A percentile compares a stretch with the other conserved stretches of the same genome.
Conservation (phyloP, 2,888 invertebrate species). For the Melipona beecheii region DNA sequence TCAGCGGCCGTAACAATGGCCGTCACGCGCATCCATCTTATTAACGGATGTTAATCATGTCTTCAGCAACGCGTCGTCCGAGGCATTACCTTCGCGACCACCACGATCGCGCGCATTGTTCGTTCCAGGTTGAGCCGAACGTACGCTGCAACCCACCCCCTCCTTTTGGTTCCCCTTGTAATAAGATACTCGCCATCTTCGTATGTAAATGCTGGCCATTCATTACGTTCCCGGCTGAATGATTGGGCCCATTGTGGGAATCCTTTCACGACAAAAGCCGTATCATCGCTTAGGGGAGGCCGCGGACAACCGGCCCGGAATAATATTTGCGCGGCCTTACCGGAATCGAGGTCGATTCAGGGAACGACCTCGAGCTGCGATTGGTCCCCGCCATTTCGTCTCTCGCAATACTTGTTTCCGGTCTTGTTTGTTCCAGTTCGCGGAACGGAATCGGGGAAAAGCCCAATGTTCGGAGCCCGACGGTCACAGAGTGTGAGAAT, state of each 20-base stretch:
- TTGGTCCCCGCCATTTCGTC: slow-evolving; percentile 26
- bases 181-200: slow-evolving; percentile 84
- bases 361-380: slow-evolving; percentile 23
- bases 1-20: slow-evolving; percentile 79
- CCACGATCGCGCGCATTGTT: slow-evolving; percentile 82
- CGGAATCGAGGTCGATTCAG: slow-evolving; percentile 46
- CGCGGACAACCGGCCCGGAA: slow-evolving; percentile 58
- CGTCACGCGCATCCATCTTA: slow-evolving; percentile 83
- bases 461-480: neutral
- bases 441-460: neutral
- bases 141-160: slow-evolving; percentile 70
- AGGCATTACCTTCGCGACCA: slow-evolving; percentile 82
- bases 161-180: slow-evolving; percentile 76
- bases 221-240: slow-evolving; percentile 82
- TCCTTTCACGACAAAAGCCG: slow-evolving; percentile 80
- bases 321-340: slow-evolving; percentile 65
- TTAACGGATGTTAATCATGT: slow-evolving; percentile 84
- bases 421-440: neutral
- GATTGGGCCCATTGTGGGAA: slow-evolving; percentile 82
- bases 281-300: slow-evolving; percentile 73
- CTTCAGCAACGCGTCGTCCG: slow-evolving; percentile 83
- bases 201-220: slow-evolving; percentile 84
- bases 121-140: slow-evolving; percentile 73
- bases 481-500: neutral
- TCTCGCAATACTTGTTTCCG: slow-evolving; percentile 6